Conservation (phyloP, 2,797 vertebrate species). For the Pygocentrus nattereri region DNA sequence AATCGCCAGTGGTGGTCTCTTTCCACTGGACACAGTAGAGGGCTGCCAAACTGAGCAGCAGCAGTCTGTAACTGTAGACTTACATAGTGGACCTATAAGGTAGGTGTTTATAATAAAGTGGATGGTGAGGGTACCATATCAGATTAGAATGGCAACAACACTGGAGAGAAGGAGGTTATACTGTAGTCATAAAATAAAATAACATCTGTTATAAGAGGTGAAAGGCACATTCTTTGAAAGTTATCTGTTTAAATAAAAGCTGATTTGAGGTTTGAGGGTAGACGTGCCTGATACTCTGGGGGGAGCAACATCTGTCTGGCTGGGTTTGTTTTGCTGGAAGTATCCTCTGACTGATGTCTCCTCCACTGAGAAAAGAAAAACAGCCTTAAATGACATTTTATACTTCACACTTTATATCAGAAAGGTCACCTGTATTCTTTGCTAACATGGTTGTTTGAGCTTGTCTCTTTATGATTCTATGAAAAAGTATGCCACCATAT, state of each 20-base stretch:
- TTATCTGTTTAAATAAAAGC: constrained; percentile 33
- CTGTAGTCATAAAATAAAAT: neutral
- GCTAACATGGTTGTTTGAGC: constrained; percentile 3
- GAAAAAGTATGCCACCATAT: constrained; percentile 6
- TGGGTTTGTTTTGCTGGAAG: constrained; percentile 81
- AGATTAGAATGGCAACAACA: neutral
- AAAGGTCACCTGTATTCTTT: constrained; percentile 23
- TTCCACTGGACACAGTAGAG: too few relatives aligned
- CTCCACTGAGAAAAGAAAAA: constrained; percentile 66
- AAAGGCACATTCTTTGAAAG: neutral
- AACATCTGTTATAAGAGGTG: neutral
- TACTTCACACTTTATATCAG: constrained; percentile 10
- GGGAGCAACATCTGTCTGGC: constrained; percentile 67
- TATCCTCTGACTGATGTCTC: constrained; percentile 81
- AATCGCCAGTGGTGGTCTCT: too few relatives aligned
- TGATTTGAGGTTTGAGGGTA: constrained; percentile 11
- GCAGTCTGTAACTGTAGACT: neutral
- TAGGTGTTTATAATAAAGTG: constrained; percentile 1
- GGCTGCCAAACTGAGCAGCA: too few relatives aligned
- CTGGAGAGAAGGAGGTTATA: neutral
- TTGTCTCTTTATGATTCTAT: constrained; percentile 5
- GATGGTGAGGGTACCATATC: neutral
- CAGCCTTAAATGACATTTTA: constrained; percentile 47
- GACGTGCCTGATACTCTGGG: constrained; percentile 81
- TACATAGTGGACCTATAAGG: neutral